These are phyloP conservation scores for Peromyscus polionotus DNA, from an alignment of 2,113 vertebrate species.

Conservation along the genomic window DNA sequence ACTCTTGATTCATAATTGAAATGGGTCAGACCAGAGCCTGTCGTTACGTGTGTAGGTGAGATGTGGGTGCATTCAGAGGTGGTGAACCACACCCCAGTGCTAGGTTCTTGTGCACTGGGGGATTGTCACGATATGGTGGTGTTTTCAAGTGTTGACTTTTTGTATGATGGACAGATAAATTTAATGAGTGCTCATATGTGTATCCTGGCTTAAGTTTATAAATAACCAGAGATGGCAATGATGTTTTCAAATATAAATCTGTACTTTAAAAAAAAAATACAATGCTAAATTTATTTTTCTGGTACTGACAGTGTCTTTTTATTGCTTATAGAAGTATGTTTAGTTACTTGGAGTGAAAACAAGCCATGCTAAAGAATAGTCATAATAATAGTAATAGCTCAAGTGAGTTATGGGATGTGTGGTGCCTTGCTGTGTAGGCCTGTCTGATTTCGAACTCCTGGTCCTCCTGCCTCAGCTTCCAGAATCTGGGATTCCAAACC, in stretches of 20 bases:
- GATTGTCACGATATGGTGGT: background rate
- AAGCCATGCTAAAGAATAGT: background rate
- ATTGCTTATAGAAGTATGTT: background rate
- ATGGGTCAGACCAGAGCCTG: slow-evolving; percentile 53
- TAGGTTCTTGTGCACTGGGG: background rate
- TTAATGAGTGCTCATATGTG: background rate
- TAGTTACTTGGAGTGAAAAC: background rate
- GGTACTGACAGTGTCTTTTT: background rate
- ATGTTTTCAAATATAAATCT: background rate
- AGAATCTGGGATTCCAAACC: background rate
- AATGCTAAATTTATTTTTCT: background rate
- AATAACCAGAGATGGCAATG: background rate
- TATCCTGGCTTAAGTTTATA: background rate
- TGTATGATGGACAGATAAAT: background rate
- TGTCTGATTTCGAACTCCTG: background rate
- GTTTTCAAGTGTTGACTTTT: background rate
- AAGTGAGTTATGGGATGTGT: background rate
- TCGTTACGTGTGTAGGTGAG: slow-evolving; percentile 35
- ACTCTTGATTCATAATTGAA: slow-evolving; percentile 64
- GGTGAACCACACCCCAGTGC: background rate
- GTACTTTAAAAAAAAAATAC: background rate
- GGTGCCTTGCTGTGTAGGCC: background rate
- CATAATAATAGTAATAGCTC: background rate
- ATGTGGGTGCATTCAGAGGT: slow-evolving; percentile 9
- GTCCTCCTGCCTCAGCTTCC: background rate